Conservation (phyloP, 2,113 vertebrate genomes). For the Thalassarche chlororhynchos region DNA sequence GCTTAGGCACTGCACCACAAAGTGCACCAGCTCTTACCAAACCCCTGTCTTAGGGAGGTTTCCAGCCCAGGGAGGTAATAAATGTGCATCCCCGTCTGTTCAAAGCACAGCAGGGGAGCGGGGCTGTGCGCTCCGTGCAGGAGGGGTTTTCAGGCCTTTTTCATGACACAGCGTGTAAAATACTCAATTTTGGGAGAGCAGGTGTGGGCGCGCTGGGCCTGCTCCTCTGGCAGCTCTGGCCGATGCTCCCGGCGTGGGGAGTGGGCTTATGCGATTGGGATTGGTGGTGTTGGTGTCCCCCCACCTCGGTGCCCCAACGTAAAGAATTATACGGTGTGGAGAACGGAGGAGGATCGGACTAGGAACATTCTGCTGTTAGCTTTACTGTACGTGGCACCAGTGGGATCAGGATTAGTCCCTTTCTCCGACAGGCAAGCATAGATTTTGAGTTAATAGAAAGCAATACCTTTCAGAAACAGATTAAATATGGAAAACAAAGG, state of each 20-base stretch:
- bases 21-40: neutral
- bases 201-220: no score
- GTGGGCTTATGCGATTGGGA: rapidly evolving
- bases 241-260: neutral
- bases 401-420: neutral
- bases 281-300: neutral
- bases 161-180: rapidly evolving
- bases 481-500: neutral
- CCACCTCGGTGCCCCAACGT: rapidly evolving
- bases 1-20: rapidly evolving
- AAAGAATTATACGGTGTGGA: rapidly evolving
- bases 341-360: rapidly evolving
- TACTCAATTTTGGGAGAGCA: neutral
- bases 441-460: neutral
- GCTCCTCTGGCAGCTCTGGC: neutral
- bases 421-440: neutral
- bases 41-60: rapidly evolving
- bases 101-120: neutral
- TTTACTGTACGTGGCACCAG: rapidly evolving
- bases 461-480: neutral
- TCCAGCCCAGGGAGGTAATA: neutral
- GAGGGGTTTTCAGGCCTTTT: neutral
- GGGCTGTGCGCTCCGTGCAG: neutral
- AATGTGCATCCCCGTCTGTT: neutral
- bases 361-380: neutral